phyloP scores from a whole-genome alignment of 2,888 invertebrate species.

The Sminthurinus aureus region DNA sequence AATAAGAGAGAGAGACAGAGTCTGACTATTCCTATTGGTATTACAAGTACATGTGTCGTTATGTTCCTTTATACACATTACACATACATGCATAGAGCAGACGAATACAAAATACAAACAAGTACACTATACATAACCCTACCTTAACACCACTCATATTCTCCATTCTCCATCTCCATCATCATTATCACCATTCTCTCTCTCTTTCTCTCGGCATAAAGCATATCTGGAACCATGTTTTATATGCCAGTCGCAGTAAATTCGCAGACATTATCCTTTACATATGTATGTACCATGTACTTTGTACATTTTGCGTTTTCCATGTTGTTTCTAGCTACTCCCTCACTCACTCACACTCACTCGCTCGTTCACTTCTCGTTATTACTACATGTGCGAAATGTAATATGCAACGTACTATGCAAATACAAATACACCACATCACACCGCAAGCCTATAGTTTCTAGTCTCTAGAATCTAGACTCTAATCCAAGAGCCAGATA shows the following conservation, averaged over 20 bases:
- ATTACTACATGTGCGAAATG: background rate
- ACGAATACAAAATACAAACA: conserved; percentile 12
- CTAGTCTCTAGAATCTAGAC: no score
- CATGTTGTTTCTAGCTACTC: no score
- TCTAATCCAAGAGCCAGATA: no score
- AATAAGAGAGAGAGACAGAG: conserved; percentile 7
- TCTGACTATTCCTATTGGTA: conserved; percentile 7
- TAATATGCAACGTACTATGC: background rate
- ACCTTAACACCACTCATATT: background rate
- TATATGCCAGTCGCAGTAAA: background rate
- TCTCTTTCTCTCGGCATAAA: background rate
- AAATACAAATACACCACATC: background rate
- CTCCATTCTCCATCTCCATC: background rate
- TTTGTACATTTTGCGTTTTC: background rate
- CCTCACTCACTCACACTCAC: no score
- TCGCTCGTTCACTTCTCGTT: no score
- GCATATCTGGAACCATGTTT: background rate
- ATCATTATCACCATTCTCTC: background rate
- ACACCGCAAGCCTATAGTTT: background rate
- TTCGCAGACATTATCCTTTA: background rate
- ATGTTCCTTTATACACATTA: background rate
- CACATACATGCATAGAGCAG: background rate
- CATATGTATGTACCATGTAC: background rate
- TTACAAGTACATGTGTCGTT: conserved; percentile 4
- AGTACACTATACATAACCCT: background rate